These are phyloP conservation scores for Bombylius major DNA, from an alignment of 2,888 invertebrate species.

Conservation along the genomic window DNA sequence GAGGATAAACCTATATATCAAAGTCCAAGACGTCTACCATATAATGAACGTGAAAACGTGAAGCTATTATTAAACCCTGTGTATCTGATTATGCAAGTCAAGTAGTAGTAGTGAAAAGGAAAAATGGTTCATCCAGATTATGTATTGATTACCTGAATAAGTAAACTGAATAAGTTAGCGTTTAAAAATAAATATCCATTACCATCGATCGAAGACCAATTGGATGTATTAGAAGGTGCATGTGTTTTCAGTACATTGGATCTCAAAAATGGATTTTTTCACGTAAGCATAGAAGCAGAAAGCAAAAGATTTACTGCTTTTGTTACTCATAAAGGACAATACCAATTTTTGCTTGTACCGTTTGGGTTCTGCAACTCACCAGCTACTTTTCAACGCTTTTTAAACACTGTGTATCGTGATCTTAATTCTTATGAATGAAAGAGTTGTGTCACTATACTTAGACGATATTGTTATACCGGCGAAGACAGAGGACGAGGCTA, in stretches of 20 bases:
- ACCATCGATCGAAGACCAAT: not conserved
- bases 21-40: conserved; percentile 18
- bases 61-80: conserved; percentile 4
- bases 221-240: not conserved
- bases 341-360: not conserved
- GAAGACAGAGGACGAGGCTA: conserved; percentile 1
- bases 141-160: conserved; percentile 15
- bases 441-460: conserved; percentile 6
- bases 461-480: conserved; percentile 11
- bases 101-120: conserved; percentile 14
- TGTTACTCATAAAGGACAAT: not conserved
- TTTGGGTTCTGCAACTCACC: not conserved
- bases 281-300: no score
- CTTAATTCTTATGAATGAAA: conserved; percentile 6
- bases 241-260: no score
- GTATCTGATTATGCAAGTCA: conserved; percentile 16
- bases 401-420: conserved; percentile 7
- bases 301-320: no score
- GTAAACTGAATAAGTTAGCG: not conserved
- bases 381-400: not conserved
- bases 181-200: not conserved
- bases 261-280: not conserved
- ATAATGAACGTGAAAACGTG: conserved; percentile 17
- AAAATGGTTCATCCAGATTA: conserved; percentile 11
- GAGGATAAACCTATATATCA: conserved; percentile 21